Evolutionary conservation across 2,888 invertebrate species (phyloP).

Genomic region (Pollenia griseotomentosa): DNA sequence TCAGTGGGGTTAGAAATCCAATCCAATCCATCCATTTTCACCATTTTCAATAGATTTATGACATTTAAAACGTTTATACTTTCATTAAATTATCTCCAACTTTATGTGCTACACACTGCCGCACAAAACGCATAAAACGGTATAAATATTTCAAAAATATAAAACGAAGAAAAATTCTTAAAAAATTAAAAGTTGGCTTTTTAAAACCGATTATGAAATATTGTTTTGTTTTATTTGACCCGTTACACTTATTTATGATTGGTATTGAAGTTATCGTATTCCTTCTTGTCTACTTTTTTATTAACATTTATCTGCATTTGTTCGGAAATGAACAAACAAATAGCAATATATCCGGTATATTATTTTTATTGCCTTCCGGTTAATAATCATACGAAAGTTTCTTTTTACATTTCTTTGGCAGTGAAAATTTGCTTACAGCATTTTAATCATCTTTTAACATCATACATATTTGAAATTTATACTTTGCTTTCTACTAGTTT

Average conservation of each 20-base stretch:
- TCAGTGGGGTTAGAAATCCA: too few relatives aligned
- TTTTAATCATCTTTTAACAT: conserved; percentile 28
- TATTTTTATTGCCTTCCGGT: conserved; percentile 18
- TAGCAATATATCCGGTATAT: background rate
- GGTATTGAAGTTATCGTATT: background rate
- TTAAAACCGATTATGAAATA: too few relatives aligned
- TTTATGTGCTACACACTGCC: too few relatives aligned
- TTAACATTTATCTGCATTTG: background rate
- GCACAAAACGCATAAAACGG: too few relatives aligned
- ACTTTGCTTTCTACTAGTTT: background rate
- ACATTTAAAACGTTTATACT: too few relatives aligned
- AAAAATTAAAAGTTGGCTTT: too few relatives aligned
- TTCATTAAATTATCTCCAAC: too few relatives aligned
- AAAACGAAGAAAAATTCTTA: too few relatives aligned
- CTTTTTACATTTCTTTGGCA: conserved; percentile 14
- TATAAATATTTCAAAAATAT: too few relatives aligned
- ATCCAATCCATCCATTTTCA: too few relatives aligned
- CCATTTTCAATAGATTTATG: too few relatives aligned
- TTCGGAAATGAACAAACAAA: background rate
- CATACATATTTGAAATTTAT: background rate
- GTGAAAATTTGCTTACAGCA: background rate
- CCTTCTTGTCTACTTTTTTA: background rate
- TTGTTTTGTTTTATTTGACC: background rate
- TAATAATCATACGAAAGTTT: conserved; percentile 9
- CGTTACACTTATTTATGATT: background rate